Evolutionary conservation across 2,113 vertebrate species (phyloP), one percentile per base, ranked within the genome.

Genomic region (Atherinomorus stipes): DNA sequence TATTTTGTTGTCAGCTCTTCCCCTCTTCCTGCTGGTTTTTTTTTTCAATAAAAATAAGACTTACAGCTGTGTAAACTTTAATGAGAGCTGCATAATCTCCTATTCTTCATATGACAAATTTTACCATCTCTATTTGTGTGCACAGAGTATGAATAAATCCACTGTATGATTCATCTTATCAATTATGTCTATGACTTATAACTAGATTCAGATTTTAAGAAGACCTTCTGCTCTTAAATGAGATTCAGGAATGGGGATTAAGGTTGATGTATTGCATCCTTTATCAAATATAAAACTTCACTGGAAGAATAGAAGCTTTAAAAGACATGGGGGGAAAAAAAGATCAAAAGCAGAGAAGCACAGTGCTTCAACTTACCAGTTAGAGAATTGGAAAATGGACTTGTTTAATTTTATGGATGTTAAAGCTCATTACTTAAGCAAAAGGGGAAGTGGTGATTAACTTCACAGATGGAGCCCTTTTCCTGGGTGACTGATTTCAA

Each of bases 401-500:
- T 34, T 34, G 31, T 34, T 34, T 60, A 1, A 74, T 66, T 80
- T 71, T 28, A 37, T 61, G 13, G 51, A 50, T 45, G 49, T 42
- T 47, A 69, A 51, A 73, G 68, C 58, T 71, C 51, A 81, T 82
- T 81, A 78, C 71, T 71, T 67, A 71, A 66, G 53, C 66, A 53
- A 81, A 52, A 60, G 18, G 64, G 64, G 67, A 84, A 85, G 68
- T 23, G 22, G 64, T 85, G 79, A 90, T 90, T 84, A 78, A 78
- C 21, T 86, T 68, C n/a, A 57, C 54, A 74, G 78, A 83, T 67
- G 66, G 61, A 81, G 56, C 58, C 63, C 40, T 50, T 67, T 71
- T 63, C 64, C 57, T 22, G 7, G 1, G 6, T 58, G 59, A 81
- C 52, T 79, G 38, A 66, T 4, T 80, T 70, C 19, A n/a, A 64